Conservation (phyloP, 2,888 invertebrate genomes). For the Thymelicus sylvestris region DNA sequence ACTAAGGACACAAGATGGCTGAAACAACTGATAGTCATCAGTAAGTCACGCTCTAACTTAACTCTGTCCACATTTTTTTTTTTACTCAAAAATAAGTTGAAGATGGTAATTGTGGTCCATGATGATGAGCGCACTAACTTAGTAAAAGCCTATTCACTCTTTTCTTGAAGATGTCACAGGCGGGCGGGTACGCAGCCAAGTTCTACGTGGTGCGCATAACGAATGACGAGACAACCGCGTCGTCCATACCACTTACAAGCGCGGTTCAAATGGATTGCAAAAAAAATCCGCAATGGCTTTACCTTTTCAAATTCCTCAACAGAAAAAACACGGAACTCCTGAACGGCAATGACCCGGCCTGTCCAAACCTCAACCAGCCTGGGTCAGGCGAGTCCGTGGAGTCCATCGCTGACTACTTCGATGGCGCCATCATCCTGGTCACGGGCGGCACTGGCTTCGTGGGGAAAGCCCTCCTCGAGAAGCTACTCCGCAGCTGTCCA, state of each 20-base stretch:
- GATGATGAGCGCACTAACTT: too few relatives aligned
- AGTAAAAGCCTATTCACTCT: too few relatives aligned
- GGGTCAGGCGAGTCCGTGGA: constrained; percentile 51
- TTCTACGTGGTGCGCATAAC: too few relatives aligned
- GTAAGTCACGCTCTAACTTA: constrained; percentile 51
- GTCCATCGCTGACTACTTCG: constrained; percentile 79
- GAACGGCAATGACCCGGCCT: constrained; percentile 68
- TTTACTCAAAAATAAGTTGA: too few relatives aligned
- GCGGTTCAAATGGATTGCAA: too few relatives aligned
- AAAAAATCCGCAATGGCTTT: too few relatives aligned
- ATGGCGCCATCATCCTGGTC: constrained; percentile 80
- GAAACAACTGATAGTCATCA: constrained; percentile 58
- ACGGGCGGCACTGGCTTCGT: constrained; percentile 92
- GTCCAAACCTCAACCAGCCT: constrained; percentile 59
- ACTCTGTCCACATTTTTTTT: too few relatives aligned
- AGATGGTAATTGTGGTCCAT: too few relatives aligned
- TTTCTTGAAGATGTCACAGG: too few relatives aligned
- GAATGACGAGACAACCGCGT: too few relatives aligned
- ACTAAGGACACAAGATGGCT: constrained; percentile 52
- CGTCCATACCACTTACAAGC: too few relatives aligned
- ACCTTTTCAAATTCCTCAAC: constrained; percentile 11
- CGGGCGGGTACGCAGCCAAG: too few relatives aligned
- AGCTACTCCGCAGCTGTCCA: constrained; percentile 93
- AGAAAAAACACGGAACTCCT: constrained; percentile 64
- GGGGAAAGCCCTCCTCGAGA: constrained; percentile 97